These are phyloP conservation scores for Hepsetus odoe DNA, from an alignment of 2,113 vertebrate genomes.

Conservation along the genomic window DNA sequence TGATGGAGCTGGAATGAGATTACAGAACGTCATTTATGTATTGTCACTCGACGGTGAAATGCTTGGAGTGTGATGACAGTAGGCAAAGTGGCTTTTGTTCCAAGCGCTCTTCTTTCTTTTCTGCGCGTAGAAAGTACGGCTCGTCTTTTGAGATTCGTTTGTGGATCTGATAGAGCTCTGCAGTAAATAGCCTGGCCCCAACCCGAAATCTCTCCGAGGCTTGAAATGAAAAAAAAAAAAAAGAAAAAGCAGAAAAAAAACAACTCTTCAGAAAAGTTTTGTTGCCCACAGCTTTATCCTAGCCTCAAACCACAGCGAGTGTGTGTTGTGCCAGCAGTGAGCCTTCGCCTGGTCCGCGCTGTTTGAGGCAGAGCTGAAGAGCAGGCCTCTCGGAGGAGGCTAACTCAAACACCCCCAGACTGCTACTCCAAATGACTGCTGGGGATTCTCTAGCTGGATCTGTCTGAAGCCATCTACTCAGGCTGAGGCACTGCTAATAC, in stretches of 20 bases:
- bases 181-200: background rate
- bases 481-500: conserved; percentile 63
- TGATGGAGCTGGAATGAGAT: background rate
- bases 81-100: conserved; percentile 10
- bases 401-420: conserved; percentile 61
- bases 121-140: background rate
- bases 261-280: conserved; percentile 22
- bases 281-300: conserved; percentile 27
- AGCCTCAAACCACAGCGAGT: conserved; percentile 38
- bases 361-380: conserved; percentile 49
- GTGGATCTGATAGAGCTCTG: conserved; percentile 12
- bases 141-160: conserved; percentile 36
- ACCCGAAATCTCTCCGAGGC: conserved; percentile 28
- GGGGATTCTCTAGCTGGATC: conserved; percentile 63
- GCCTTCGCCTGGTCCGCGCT: conserved; percentile 44
- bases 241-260: conserved; percentile 1
- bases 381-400: conserved; percentile 62
- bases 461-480: conserved; percentile 70
- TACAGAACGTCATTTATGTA: background rate
- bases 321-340: conserved; percentile 25
- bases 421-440: conserved; percentile 70
- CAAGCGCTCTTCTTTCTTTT: background rate
- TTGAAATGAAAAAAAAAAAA: conserved; percentile 9
- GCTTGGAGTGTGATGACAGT: conserved; percentile 21
- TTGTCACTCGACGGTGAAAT: background rate